Evolutionary conservation across 2,797 vertebrate species (phyloP).

Genomic region (Amblyraja radiata): DNA sequence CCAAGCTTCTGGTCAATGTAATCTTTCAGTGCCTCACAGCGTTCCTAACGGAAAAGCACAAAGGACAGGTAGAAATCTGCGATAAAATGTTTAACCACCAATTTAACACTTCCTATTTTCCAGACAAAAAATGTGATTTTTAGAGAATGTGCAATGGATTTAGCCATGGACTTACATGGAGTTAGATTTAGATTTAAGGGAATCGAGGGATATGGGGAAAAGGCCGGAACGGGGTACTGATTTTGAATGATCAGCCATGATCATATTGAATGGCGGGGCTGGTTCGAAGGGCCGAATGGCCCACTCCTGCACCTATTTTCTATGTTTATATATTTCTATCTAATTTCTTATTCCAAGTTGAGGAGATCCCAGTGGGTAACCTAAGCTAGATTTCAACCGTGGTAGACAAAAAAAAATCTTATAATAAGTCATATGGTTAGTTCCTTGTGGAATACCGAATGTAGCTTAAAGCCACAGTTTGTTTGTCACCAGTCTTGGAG

Average conservation of each 20-base stretch:
- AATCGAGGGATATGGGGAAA: too few species aligned
- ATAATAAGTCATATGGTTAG: neutral
- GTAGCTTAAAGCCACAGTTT: neutral
- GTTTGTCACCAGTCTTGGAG: neutral
- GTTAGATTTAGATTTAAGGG: too few species aligned
- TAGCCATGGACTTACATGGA: neutral
- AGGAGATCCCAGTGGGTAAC: neutral
- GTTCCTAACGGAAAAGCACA: slow-evolving; percentile 51
- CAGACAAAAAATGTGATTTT: neutral
- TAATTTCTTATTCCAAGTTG: neutral
- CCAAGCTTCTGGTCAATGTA: slow-evolving; percentile 67
- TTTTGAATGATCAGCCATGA: too few species aligned
- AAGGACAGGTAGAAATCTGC: neutral
- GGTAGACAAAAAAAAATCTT: too few species aligned
- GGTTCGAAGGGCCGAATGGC: too few species aligned
- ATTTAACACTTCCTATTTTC: neutral
- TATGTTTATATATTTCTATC: neutral
- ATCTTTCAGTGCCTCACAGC: slow-evolving; percentile 64
- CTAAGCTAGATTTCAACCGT: neutral
- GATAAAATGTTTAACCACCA: neutral
- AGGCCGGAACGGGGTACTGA: too few species aligned
- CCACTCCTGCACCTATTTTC: too few species aligned
- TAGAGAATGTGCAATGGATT: neutral
- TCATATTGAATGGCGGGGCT: too few species aligned
- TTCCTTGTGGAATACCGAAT: neutral